Evolutionary conservation across 1,140 invertebrate species (phyloP), one percentile per base, ranked within the genome.

Genomic region (Drosophila ficusphila): DNA sequence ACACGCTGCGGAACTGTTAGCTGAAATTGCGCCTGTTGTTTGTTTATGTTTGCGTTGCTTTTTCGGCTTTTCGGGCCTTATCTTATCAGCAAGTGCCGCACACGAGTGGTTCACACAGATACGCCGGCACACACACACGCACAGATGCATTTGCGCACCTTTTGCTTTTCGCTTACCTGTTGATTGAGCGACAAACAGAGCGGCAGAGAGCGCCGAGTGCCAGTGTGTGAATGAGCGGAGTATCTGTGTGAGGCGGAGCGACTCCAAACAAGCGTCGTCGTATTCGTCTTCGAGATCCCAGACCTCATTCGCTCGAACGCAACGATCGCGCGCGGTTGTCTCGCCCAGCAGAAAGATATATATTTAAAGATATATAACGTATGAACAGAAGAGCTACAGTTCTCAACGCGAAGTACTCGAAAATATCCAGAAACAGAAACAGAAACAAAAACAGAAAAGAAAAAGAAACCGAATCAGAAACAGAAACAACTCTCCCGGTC

Each of bases 281-380:
- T 54, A 33, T 3, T 21, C 38, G 48, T 23, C 31, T 27, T 54
- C 48, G 56, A 31, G 54, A 57, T 57, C 51, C 23, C 33, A 39
- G 51, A 56, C 56, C 49, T 64, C 79, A 81, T 79, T 86, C 77
- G 72, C 75, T 53, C 72, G 51, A 72, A 82, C 74, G 73, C 77
- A 81, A 62, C 74, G 82, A 86, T 61, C 82, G 82, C 81, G 82
- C 64, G 53, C 81, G 76, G 81, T 75, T 77, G 51, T 71, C 67
- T 68, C 58, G 48, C 34, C 21, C 36, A 38, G 11, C 23, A 38
- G 31, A 31, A 52, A 60, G 48, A 58, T 56, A 69, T 27, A n/a
- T n/a, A n/a, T n/a, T n/a, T n/a, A n/a, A n/a, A n/a, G n/a, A n/a
- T n/a, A n/a, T n/a, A n/a, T n/a, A n/a, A n/a, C n/a, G n/a, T n/a